phyloP scores from a whole-genome alignment of 2,888 invertebrate species.

The Rhagium mordax region DNA sequence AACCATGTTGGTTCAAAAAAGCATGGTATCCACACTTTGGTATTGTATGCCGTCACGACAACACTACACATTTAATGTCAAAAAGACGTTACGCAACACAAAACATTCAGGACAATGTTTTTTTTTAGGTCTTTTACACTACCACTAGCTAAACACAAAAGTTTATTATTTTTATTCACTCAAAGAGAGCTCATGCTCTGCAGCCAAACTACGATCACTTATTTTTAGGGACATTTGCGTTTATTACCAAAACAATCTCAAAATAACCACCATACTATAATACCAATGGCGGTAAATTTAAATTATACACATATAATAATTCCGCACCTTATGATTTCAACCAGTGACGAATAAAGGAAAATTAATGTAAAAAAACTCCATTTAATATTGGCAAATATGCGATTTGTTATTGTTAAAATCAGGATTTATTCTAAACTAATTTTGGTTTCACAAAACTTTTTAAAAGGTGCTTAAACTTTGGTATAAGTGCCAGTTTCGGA shows the following conservation, averaged over 20 bases:
- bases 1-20: constrained; percentile 69
- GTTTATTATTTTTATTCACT: constrained; percentile 41
- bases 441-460: too few species aligned
- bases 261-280: not conserved
- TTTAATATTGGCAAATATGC: too few species aligned
- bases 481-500: too few species aligned
- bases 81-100: constrained; percentile 48
- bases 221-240: constrained; percentile 21
- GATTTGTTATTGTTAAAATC: too few species aligned
- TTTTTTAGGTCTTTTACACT: constrained; percentile 32
- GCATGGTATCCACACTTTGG: constrained; percentile 64
- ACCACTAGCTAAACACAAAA: constrained; percentile 31
- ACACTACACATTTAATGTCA: constrained; percentile 50
- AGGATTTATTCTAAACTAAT: too few species aligned
- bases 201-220: constrained; percentile 22
- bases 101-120: constrained; percentile 31
- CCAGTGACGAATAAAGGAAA: too few species aligned
- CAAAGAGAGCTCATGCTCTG: constrained; percentile 36
- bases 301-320: too few species aligned
- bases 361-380: too few species aligned
- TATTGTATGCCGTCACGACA: constrained; percentile 46
- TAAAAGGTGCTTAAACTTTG: too few species aligned
- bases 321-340: too few species aligned
- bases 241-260: not conserved
- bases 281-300: not conserved